These are phyloP conservation scores for Arctopsyche grandis DNA, from an alignment of 1,140 invertebrate genomes.

Conservation along the genomic window DNA sequence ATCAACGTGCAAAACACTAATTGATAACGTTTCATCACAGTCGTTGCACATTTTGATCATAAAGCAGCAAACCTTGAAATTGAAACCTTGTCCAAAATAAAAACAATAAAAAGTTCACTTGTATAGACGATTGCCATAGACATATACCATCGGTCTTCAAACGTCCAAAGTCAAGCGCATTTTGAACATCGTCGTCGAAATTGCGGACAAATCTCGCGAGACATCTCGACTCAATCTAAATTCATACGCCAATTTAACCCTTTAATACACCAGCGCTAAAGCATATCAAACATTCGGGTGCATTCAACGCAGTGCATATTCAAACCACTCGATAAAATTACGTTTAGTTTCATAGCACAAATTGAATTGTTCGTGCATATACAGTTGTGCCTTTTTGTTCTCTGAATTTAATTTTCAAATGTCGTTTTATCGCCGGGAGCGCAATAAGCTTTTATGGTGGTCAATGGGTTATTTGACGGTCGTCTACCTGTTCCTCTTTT, in stretches of 20 bases:
- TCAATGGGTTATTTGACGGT: neutral
- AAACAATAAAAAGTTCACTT: too few relatives aligned
- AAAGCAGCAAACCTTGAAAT: too few relatives aligned
- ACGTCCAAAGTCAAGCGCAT: too few relatives aligned
- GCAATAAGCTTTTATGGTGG: constrained; percentile 10
- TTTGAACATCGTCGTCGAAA: too few relatives aligned
- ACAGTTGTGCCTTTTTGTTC: too few relatives aligned
- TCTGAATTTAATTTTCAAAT: constrained; percentile 13
- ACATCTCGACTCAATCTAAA: constrained; percentile 3
- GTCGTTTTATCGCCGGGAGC: neutral
- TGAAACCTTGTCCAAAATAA: too few relatives aligned
- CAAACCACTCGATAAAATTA: neutral
- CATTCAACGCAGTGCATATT: neutral
- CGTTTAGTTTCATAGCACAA: neutral
- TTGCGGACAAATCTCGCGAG: neutral
- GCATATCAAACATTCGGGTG: neutral
- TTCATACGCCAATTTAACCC: constrained; percentile 11
- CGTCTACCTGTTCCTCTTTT: neutral
- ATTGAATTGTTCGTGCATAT: too few relatives aligned
- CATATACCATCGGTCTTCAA: too few relatives aligned
- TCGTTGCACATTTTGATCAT: too few relatives aligned
- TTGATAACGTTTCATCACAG: too few relatives aligned
- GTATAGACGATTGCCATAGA: too few relatives aligned
- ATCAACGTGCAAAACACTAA: too few relatives aligned
- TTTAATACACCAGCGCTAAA: neutral